Conservation (phyloP, 2,113 vertebrate genomes). For the Aleadryas rufinucha region DNA sequence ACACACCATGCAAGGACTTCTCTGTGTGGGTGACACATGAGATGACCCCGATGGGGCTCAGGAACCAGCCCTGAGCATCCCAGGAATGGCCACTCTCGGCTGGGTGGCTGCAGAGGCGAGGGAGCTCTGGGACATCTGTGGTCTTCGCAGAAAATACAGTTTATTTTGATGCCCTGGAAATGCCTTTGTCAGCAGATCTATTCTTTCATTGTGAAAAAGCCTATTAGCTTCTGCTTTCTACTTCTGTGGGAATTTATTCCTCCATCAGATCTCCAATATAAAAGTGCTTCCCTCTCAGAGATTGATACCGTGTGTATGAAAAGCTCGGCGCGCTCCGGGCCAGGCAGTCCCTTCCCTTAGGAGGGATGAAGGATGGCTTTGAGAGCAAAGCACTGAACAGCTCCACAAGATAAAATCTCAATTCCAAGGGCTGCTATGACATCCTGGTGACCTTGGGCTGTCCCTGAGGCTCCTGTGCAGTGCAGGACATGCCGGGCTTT, state of each 20-base stretch:
- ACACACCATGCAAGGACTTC: neutral
- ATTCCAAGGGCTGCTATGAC: conserved; percentile 2
- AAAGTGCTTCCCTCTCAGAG: conserved; percentile 32
- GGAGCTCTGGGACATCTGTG: neutral
- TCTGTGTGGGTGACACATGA: fast-evolving
- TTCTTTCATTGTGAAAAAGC: conserved; percentile 41
- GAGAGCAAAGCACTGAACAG: conserved; percentile 6
- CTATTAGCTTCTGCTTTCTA: conserved; percentile 47
- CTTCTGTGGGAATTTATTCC: conserved; percentile 61
- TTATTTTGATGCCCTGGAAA: conserved; percentile 48
- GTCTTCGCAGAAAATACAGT: neutral
- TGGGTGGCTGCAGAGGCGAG: neutral
- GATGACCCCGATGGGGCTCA: fast-evolving
- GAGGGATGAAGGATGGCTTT: conserved; percentile 40
- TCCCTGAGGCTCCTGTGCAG: neutral
- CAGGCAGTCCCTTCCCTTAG: neutral
- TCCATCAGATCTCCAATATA: conserved; percentile 56
- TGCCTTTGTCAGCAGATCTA: conserved; percentile 43
- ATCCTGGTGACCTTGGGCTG: conserved; percentile 19
- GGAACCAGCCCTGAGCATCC: neutral
- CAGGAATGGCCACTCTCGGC: neutral
- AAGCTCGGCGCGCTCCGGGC: neutral
- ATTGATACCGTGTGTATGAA: conserved; percentile 22
- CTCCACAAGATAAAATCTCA: conserved; percentile 29
- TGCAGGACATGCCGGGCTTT: fast-evolving